Conservation (phyloP, 2,888 invertebrate genomes). For the Hipparchia sbordonii region DNA sequence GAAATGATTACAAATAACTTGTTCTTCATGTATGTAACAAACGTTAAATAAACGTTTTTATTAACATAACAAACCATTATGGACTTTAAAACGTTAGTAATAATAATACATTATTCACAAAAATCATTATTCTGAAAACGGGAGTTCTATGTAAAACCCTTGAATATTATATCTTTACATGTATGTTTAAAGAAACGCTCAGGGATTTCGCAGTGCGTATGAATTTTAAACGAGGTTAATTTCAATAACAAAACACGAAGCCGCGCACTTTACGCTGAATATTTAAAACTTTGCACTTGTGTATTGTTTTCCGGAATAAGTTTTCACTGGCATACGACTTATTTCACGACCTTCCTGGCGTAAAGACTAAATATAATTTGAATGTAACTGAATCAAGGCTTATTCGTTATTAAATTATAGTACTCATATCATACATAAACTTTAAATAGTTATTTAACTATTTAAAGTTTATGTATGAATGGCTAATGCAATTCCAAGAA, state of each 20-base stretch:
- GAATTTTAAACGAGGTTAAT: constrained; percentile 44
- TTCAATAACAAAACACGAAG: constrained; percentile 43
- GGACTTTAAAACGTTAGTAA: not conserved
- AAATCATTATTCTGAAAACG: not conserved
- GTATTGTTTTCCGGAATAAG: not conserved
- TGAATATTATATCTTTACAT: constrained; percentile 27
- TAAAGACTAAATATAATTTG: too few relatives aligned
- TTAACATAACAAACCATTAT: not conserved
- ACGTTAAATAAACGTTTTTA: too few relatives aligned
- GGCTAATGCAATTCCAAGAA: too few relatives aligned
- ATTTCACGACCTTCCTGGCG: not conserved
- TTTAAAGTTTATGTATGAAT: too few relatives aligned
- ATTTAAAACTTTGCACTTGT: constrained; percentile 35
- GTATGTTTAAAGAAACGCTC: constrained; percentile 37
- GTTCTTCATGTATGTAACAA: too few relatives aligned
- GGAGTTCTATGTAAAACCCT: constrained; percentile 18
- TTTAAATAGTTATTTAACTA: too few relatives aligned
- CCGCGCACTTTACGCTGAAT: constrained; percentile 37
- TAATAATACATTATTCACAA: not conserved
- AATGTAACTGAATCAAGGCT: too few relatives aligned
- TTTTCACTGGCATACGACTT: constrained; percentile 9
- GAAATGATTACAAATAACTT: too few relatives aligned
- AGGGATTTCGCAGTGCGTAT: constrained; percentile 39
- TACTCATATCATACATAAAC: too few relatives aligned
- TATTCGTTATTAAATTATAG: too few relatives aligned